These are phyloP conservation scores for Microctonus brassicae DNA, from an alignment of 2,888 invertebrate species.

Conservation along the genomic window DNA sequence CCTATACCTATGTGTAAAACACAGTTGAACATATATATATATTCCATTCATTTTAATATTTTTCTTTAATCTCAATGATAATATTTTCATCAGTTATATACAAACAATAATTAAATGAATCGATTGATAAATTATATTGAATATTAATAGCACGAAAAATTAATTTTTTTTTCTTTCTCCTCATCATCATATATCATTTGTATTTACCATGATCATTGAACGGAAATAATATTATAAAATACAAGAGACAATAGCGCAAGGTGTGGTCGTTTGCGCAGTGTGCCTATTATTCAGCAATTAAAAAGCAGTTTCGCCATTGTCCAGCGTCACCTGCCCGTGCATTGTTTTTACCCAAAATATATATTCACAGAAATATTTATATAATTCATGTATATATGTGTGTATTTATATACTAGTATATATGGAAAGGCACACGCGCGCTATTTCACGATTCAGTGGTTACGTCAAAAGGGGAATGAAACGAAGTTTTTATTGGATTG, in stretches of 20 bases:
- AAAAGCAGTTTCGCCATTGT: conserved; percentile 62
- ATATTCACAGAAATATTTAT: too few relatives aligned
- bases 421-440: conserved; percentile 46
- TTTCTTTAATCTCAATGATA: too few relatives aligned
- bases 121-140: too few relatives aligned
- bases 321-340: conserved; percentile 61
- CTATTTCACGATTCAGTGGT: conserved; percentile 62
- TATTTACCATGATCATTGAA: conserved; percentile 51
- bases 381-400: too few relatives aligned
- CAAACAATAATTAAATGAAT: too few relatives aligned
- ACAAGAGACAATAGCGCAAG: conserved; percentile 54
- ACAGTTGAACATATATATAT: too few relatives aligned
- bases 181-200: conserved; percentile 20
- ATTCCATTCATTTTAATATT: too few relatives aligned
- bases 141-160: too few relatives aligned
- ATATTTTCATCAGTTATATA: too few relatives aligned
- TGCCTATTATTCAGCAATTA: conserved; percentile 66
- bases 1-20: too few relatives aligned
- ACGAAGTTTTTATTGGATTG: background rate
- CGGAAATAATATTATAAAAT: conserved; percentile 53
- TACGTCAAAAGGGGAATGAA: conserved; percentile 53
- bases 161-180: background rate
- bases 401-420: background rate
- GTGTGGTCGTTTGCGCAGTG: conserved; percentile 58
- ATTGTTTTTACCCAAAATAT: conserved; percentile 59